Evolutionary conservation across 2,888 invertebrate genomes (phyloP).

Genomic region (Ophraella communa): DNA sequence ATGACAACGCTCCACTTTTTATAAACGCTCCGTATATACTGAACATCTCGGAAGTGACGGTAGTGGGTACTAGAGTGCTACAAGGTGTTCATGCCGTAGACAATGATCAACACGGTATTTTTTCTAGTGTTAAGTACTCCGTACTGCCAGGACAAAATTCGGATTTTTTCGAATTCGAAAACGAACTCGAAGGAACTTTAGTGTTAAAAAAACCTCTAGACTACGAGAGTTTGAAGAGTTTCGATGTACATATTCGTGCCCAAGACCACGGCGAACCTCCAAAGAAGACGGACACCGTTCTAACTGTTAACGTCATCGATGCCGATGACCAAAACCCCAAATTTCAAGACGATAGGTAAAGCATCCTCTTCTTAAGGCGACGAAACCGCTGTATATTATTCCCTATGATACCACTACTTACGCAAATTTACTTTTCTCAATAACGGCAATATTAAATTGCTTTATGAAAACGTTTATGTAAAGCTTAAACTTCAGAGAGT

Average conservation of each 20-base stretch:
- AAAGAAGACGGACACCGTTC: slow-evolving; percentile 73
- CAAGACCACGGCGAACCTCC: slow-evolving; percentile 86
- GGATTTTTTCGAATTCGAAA: slow-evolving; percentile 83
- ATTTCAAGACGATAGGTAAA: slow-evolving; percentile 72
- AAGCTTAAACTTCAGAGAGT: too few species aligned
- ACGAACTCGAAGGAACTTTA: slow-evolving; percentile 83
- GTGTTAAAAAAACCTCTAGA: slow-evolving; percentile 82
- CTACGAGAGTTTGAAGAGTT: slow-evolving; percentile 79
- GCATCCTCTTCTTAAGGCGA: too few species aligned
- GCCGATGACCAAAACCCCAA: slow-evolving; percentile 92
- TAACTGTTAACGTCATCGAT: slow-evolving; percentile 82
- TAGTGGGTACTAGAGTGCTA: slow-evolving; percentile 74
- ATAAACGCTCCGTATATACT: slow-evolving; percentile 80
- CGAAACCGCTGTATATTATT: too few species aligned
- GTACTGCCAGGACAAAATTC: slow-evolving; percentile 80
- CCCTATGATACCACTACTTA: too few species aligned
- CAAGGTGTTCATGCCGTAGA: slow-evolving; percentile 81
- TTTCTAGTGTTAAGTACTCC: slow-evolving; percentile 82
- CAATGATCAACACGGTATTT: slow-evolving; percentile 87
- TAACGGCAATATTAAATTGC: too few species aligned
- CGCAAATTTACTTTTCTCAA: too few species aligned
- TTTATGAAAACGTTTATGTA: too few species aligned
- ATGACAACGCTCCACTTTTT: slow-evolving; percentile 88
- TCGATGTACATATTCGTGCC: slow-evolving; percentile 77
- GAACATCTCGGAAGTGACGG: slow-evolving; percentile 84